Conservation (phyloP, 2,113 vertebrate species). For the Hepsetus odoe region DNA sequence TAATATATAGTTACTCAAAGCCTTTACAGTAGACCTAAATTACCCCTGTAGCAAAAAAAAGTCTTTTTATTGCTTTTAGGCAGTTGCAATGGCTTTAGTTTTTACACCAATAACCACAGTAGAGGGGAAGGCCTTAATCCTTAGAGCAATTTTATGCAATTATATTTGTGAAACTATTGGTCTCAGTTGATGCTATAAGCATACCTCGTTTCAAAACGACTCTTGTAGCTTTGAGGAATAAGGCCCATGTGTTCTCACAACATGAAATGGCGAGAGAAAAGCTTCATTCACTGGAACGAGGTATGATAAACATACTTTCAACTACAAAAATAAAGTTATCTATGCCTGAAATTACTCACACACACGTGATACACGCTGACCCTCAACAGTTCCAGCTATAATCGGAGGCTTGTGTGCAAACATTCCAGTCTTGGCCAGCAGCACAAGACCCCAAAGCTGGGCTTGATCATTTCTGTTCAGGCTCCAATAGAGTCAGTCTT, state of each 20-base stretch:
- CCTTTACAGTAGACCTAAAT: not conserved
- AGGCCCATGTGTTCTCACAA: not conserved
- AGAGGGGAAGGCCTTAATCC: not conserved
- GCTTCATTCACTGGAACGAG: constrained; percentile 50
- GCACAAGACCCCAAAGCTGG: not conserved
- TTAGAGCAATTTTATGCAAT: not conserved
- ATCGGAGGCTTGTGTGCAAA: not conserved
- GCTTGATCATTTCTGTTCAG: not conserved
- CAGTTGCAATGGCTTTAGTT: constrained; percentile 16
- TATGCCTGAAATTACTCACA: constrained; percentile 34
- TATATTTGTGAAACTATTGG: not conserved
- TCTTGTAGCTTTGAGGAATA: not conserved
- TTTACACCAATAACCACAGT: not conserved
- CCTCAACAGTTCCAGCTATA: not conserved
- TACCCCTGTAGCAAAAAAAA: not conserved
- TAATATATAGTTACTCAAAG: not conserved
- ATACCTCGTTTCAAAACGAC: too few species aligned
- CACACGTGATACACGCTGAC: constrained; percentile 13
- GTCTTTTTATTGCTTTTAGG: constrained; percentile 28
- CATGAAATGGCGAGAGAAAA: not conserved
- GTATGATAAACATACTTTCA: constrained; percentile 20
- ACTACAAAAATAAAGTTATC: constrained; percentile 36
- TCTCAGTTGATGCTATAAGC: too few species aligned
- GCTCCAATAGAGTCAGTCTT: not conserved
- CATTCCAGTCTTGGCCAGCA: not conserved